Conservation (phyloP, 1,140 invertebrate species). For the Habropoda laboriosa region DNA sequence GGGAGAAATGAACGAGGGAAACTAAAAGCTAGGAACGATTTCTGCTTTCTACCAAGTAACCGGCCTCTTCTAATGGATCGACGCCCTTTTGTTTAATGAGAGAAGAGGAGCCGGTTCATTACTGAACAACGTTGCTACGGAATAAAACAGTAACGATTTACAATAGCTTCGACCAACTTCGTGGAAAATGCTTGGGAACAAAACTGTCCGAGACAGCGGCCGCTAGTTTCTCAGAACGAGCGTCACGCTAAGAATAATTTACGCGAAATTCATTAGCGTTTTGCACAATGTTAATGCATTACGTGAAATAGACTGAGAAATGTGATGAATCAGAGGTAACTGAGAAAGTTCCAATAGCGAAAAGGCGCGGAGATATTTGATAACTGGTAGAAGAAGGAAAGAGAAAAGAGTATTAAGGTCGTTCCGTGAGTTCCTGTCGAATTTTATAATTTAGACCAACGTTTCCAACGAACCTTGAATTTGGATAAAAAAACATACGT, state of each 20-base stretch:
- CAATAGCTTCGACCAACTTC: slow-evolving; percentile 15
- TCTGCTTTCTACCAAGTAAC: slow-evolving; percentile 36
- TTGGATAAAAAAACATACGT: too few species aligned
- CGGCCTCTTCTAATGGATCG: slow-evolving; percentile 43
- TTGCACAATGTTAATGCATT: too few species aligned
- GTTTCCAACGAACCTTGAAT: too few species aligned
- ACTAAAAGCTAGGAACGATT: slow-evolving; percentile 39
- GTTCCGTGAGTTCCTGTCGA: too few species aligned
- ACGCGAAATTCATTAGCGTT: slow-evolving; percentile 6
- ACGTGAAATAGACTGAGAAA: background rate
- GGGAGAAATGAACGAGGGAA: background rate
- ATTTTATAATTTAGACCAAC: too few species aligned
- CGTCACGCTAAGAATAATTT: slow-evolving; percentile 15
- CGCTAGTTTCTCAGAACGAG: background rate
- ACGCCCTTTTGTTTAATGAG: slow-evolving; percentile 46
- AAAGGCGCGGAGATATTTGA: too few species aligned
- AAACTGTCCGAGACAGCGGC: background rate
- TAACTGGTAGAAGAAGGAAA: too few species aligned
- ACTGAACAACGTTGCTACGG: slow-evolving; percentile 32
- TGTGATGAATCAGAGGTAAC: background rate
- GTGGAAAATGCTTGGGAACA: background rate
- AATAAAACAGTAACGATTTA: slow-evolving; percentile 37
- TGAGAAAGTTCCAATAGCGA: too few species aligned
- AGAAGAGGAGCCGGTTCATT: slow-evolving; percentile 47
- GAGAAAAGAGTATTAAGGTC: too few species aligned